phyloP scores from a whole-genome alignment of 2,888 invertebrate species.

The Toxonevra muliebris region DNA sequence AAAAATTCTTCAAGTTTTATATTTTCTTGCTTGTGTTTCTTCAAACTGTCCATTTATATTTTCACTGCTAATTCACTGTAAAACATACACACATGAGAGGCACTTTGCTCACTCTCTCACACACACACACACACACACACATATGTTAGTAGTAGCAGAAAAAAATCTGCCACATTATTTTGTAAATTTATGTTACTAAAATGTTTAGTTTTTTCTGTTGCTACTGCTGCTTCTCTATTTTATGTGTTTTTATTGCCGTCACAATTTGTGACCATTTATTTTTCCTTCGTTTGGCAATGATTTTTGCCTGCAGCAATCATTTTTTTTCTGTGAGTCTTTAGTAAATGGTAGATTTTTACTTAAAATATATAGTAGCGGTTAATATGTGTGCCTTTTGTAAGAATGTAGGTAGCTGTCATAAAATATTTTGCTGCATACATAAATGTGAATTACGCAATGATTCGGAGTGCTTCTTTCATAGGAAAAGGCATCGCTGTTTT shows the following conservation, averaged over 20 bases:
- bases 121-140: no score
- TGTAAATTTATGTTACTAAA: background rate
- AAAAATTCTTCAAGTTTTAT: no score
- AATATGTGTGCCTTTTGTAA: background rate
- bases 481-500: no score
- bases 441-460: no score
- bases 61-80: background rate
- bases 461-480: no score
- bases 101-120: no score
- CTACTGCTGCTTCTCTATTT: background rate
- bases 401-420: no score
- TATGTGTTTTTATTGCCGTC: background rate
- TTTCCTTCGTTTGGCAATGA: background rate
- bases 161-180: no score
- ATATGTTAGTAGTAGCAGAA: no score
- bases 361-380: background rate
- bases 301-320: background rate
- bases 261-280: background rate
- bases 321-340: background rate
- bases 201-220: background rate
- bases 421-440: no score
- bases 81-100: no score
- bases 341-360: background rate
- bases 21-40: no score
- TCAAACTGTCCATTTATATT: background rate